These are phyloP conservation scores for Thymelicus sylvestris DNA, from an alignment of 2,888 invertebrate species.

Conservation along the genomic window DNA sequence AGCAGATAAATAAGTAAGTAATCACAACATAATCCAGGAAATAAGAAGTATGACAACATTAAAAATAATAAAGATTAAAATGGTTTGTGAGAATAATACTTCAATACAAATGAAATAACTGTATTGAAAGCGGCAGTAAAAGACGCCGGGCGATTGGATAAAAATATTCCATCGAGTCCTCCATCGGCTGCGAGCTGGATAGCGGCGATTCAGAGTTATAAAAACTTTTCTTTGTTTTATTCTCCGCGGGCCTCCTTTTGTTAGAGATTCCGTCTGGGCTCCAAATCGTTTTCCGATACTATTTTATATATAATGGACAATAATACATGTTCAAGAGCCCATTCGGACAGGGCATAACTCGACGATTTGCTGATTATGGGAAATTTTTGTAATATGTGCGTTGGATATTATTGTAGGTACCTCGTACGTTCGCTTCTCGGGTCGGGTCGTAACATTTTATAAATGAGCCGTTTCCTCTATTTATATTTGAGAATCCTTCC, in stretches of 20 bases:
- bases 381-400: constrained; percentile 39
- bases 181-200: constrained; percentile 45
- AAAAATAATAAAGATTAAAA: neutral
- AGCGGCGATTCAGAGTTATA: constrained; percentile 65
- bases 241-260: constrained; percentile 52
- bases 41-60: no score
- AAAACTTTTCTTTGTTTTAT: constrained; percentile 78
- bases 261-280: constrained; percentile 60
- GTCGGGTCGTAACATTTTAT: constrained; percentile 25
- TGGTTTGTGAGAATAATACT: constrained; percentile 7
- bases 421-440: neutral
- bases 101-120: constrained; percentile 22
- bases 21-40: no score
- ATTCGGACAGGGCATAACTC: constrained; percentile 45
- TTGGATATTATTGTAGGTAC: constrained; percentile 17
- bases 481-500: constrained; percentile 36
- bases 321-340: constrained; percentile 65
- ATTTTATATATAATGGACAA: constrained; percentile 75
- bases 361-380: constrained; percentile 46
- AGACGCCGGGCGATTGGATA: constrained; percentile 35
- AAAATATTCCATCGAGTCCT: constrained; percentile 28
- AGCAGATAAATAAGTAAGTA: no score
- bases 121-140: constrained; percentile 31
- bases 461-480: constrained; percentile 37
- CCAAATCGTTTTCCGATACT: constrained; percentile 79